Conservation (phyloP, 2,888 invertebrate genomes). For the Coleophora flavipennella region DNA sequence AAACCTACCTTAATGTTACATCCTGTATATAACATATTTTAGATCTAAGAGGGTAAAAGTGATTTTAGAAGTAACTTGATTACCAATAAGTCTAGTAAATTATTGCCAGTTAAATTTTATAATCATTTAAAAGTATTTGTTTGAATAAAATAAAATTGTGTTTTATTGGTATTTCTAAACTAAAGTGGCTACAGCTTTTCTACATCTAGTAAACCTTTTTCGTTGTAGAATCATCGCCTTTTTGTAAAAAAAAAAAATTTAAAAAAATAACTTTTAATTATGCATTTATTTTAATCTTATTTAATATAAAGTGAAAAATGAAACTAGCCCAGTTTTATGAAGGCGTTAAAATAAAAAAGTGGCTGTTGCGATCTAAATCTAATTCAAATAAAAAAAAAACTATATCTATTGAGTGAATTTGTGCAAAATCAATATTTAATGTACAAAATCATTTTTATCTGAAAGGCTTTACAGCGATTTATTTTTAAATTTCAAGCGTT, state of each 20-base stretch:
- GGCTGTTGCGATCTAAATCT: neutral
- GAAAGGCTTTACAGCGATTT: slow-evolving; percentile 8
- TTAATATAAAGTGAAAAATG: slow-evolving; percentile 1
- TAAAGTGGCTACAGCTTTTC: neutral
- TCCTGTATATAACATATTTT: too few species aligned
- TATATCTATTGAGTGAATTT: too few species aligned
- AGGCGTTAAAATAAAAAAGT: slow-evolving; percentile 4
- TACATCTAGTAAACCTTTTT: slow-evolving; percentile 3
- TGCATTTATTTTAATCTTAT: neutral
- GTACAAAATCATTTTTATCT: slow-evolving; percentile 5
- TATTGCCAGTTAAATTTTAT: too few species aligned
- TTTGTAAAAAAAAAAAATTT: too few species aligned
- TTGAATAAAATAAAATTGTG: too few species aligned
- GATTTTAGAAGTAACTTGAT: too few species aligned
- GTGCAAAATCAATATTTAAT: slow-evolving; percentile 1
- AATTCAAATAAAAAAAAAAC: too few species aligned
- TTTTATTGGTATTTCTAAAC: too few species aligned
- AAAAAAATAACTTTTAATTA: neutral
- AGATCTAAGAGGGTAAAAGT: too few species aligned
- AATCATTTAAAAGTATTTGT: too few species aligned
- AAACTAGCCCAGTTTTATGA: slow-evolving; percentile 5
- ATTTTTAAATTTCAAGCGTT: slow-evolving; percentile 18
- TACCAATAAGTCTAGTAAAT: too few species aligned
- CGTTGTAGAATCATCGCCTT: neutral
- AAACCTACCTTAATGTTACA: too few species aligned